phyloP scores from a whole-genome alignment of 2,888 invertebrate species.

The Clistopyga incitator region DNA sequence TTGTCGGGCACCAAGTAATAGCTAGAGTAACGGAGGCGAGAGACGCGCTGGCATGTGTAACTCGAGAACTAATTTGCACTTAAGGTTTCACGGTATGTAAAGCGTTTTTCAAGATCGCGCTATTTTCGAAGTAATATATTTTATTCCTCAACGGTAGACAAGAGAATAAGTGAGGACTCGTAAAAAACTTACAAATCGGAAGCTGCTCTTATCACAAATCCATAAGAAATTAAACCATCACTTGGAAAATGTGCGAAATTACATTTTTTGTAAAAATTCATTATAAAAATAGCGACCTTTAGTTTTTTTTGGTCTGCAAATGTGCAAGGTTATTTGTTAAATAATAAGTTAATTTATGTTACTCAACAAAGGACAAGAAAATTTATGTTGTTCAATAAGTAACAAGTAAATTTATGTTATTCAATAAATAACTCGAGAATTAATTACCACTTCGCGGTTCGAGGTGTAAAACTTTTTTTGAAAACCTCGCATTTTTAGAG shows the following conservation, averaged over 20 bases:
- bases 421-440: slow-evolving; percentile 36
- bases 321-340: too few relatives aligned
- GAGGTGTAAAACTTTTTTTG: slow-evolving; percentile 6
- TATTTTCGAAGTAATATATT: slow-evolving; percentile 39
- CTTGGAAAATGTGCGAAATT: too few relatives aligned
- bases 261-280: too few relatives aligned
- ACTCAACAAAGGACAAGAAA: too few relatives aligned
- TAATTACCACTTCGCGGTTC: slow-evolving; percentile 47
- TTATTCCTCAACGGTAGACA: slow-evolving; percentile 28
- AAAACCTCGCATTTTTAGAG: slow-evolving; percentile 15
- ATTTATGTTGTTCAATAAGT: too few relatives aligned
- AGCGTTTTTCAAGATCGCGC: slow-evolving; percentile 1
- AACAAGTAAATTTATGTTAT: too few relatives aligned
- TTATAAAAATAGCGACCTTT: too few relatives aligned
- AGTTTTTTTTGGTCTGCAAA: too few relatives aligned
- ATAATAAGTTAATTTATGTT: too few relatives aligned
- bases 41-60: slow-evolving; percentile 35
- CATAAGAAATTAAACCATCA: too few relatives aligned
- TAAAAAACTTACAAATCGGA: too few relatives aligned
- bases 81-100: slow-evolving; percentile 8
- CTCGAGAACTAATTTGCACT: slow-evolving; percentile 57
- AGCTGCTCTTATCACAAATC: too few relatives aligned
- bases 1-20: neutral
- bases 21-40: slow-evolving; percentile 14
- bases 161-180: slow-evolving; percentile 7